phyloP scores from a whole-genome alignment of 2,797 vertebrate genomes.

The Pitangus sulphuratus region DNA sequence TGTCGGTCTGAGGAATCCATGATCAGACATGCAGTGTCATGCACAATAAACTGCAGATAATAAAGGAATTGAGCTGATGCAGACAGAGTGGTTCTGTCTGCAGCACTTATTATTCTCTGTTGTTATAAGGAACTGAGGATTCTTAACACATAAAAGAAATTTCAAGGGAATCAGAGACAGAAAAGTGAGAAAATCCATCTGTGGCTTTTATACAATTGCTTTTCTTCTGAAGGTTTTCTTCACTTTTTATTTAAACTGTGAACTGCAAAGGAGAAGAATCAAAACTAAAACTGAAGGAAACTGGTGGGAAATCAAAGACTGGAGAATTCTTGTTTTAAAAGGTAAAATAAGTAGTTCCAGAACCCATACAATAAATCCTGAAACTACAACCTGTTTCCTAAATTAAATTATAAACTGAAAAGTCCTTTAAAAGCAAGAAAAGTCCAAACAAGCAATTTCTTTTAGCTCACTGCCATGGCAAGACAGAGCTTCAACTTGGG shows the following conservation, averaged over 20 bases:
- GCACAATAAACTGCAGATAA: conserved; percentile 28
- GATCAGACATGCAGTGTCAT: conserved; percentile 14
- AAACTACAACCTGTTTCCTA: not conserved
- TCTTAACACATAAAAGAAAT: not conserved
- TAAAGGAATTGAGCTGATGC: conserved; percentile 39
- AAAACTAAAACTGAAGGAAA: not conserved
- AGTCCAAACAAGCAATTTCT: not conserved
- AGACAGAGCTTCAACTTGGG: not conserved
- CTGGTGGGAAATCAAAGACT: not conserved
- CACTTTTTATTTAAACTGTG: not conserved
- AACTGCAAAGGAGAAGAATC: not conserved
- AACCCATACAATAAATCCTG: not conserved
- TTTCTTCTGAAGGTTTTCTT: not conserved
- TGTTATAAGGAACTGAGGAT: not conserved
- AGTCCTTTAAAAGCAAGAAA: not conserved
- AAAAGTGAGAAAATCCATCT: not conserved
- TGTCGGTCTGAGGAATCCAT: not conserved
- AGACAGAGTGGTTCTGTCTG: conserved; percentile 40
- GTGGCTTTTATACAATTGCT: not conserved
- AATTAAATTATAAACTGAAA: not conserved
- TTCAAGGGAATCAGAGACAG: not conserved
- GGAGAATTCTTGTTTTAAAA: not conserved
- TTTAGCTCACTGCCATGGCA: not conserved
- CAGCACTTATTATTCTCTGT: not conserved
- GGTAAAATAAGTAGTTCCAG: not conserved